Evolutionary conservation across 2,888 invertebrate species (phyloP), one percentile per base, ranked within the genome.

Genomic region (Calameuta idolon): DNA sequence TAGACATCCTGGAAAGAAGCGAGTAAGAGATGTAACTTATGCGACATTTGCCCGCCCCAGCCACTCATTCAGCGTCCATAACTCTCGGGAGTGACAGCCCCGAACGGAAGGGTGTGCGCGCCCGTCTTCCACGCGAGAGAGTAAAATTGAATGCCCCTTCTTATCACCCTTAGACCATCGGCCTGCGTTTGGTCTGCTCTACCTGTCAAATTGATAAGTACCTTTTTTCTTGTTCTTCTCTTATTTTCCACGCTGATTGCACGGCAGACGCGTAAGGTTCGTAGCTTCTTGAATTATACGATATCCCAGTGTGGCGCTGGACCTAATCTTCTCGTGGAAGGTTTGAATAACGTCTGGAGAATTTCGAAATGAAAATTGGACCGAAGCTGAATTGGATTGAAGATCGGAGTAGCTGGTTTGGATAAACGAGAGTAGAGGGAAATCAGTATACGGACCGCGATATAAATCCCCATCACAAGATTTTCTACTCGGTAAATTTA

Each of bases 31-130:
- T 89, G 90, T 90, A 91, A 91, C 90, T 91, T 91, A 91, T 91
- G 90, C 90, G 90, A 90, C 89, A 89, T 89, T 90, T 87, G 88
- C 89, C 90, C 91, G 89, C 90, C 90, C 90, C 88, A 89, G 90
- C 90, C 87, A 90, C 90, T 90, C 90, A 90, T 89, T 90, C 89
- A 86, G 87, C 87, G 86, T 87, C 89, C 89, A 91, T 91, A 91
- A 91, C 87, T 91, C 90, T 90, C 85, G 68, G 80, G 86, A 87
- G 89, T 89, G 91, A 90, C 91, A 90, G 90, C 85, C 87, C 83
- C 85, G 88, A 90, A 89, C 90, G 89, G 91, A 91, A 90, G 89
- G 89, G 88, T 88, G 89, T 81, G 78, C 85, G 85, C 79, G 79
- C 84, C 85, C 81, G 84, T 75, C 84, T 85, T 85, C 85, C 75